phyloP scores from a whole-genome alignment of 2,797 vertebrate genomes.

The Diplodus puntazzo region DNA sequence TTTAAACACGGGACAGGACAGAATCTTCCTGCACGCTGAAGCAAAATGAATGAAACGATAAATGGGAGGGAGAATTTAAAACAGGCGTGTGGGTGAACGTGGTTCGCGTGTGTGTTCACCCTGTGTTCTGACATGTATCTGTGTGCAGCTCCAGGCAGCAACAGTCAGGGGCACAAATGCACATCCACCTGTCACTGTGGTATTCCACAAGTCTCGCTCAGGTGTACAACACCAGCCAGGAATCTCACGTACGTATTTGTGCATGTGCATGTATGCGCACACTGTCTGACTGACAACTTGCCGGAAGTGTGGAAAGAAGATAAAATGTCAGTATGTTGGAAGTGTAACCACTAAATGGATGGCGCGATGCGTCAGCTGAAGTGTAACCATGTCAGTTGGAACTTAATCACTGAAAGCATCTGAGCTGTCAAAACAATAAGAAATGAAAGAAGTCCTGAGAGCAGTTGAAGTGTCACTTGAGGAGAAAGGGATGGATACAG shows the following conservation, averaged over 20 bases:
- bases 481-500: not conserved
- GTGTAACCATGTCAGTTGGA: not conserved
- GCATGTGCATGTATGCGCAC: not conserved
- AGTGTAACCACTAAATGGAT: not conserved
- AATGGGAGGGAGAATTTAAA: not conserved
- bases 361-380: not conserved
- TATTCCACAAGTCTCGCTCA: slow-evolving; percentile 23
- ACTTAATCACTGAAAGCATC: not conserved
- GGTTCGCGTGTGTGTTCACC: not conserved
- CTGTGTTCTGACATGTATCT: slow-evolving; percentile 25
- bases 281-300: too few relatives aligned
- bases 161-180: slow-evolving; percentile 17
- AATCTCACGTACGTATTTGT: slow-evolving; percentile 42
- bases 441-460: not conserved
- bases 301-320: too few relatives aligned
- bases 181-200: slow-evolving; percentile 11
- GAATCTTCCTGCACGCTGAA: not conserved
- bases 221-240: slow-evolving; percentile 15
- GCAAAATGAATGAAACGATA: not conserved
- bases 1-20: too few relatives aligned
- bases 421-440: not conserved
- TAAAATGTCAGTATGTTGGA: not conserved
- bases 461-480: not conserved
- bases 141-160: not conserved
- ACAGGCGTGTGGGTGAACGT: not conserved